A percentile compares a stretch with the other conserved stretches of the same genome.
Conservation (phyloP, 2,113 vertebrate genomes). For the Cochlearius cochlearius region DNA sequence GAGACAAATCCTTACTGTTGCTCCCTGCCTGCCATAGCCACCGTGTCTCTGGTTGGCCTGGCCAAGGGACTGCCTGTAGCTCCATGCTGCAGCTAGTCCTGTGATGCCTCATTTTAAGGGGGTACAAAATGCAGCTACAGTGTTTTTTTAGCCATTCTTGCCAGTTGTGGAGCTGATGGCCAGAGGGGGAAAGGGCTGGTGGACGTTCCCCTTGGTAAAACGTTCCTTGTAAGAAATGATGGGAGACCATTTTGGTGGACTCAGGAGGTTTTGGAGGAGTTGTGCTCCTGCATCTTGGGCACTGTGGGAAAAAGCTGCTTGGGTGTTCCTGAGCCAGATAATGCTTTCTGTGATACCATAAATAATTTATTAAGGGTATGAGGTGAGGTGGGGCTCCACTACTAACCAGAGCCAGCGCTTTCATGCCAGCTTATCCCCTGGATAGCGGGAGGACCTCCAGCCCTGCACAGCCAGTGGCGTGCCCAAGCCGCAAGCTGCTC, state of each 20-base stretch:
- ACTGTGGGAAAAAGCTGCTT: rapidly evolving
- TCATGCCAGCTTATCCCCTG: rapidly evolving
- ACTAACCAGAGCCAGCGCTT: background rate
- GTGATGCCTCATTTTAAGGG: background rate
- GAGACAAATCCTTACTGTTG: background rate
- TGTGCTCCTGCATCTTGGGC: background rate
- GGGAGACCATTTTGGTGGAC: background rate
- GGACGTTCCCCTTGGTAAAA: background rate
- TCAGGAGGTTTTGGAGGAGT: background rate
- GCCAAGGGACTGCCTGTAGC: background rate
- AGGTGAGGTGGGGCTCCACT: background rate
- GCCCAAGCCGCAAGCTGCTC: background rate
- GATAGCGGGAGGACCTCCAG: background rate
- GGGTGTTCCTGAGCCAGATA: background rate
- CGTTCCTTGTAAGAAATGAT: background rate
- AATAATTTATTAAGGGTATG: rapidly evolving
- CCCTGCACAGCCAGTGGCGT: rapidly evolving
- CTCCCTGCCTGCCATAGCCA: background rate
- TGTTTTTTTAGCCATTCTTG: background rate
- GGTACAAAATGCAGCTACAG: background rate
- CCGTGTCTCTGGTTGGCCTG: background rate
- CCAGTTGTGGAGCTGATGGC: background rate
- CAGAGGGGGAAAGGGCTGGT: background rate
- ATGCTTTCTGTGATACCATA: background rate
- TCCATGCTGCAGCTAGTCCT: background rate